Evolutionary conservation across 2,113 vertebrate genomes (phyloP).

Genomic region (Cebus imitator): DNA sequence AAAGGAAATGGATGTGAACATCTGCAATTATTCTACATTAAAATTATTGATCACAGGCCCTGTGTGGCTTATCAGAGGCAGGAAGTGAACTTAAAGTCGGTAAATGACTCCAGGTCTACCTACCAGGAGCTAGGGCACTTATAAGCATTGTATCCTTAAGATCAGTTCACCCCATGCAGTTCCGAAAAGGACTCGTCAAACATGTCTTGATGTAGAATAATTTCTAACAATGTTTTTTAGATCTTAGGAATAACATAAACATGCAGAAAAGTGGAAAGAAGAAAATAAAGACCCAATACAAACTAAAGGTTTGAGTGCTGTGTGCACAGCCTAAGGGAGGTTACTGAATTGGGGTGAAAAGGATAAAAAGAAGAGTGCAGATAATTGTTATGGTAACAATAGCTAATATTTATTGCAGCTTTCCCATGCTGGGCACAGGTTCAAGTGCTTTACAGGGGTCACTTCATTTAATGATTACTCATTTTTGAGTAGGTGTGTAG

Average conservation of each 20-base stretch:
- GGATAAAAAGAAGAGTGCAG: background rate
- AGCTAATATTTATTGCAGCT: background rate
- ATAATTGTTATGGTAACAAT: rapidly evolving
- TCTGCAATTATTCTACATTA: background rate
- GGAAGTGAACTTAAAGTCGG: background rate
- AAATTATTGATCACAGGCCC: rapidly evolving
- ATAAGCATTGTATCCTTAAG: rapidly evolving
- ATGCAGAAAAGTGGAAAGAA: background rate
- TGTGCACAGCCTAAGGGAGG: background rate
- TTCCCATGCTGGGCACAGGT: rapidly evolving
- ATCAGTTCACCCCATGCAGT: rapidly evolving
- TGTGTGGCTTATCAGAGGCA: background rate
- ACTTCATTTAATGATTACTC: background rate
- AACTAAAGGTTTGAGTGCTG: background rate
- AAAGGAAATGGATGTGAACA: background rate
- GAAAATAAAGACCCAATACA: background rate
- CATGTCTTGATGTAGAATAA: rapidly evolving
- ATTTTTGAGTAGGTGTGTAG: background rate
- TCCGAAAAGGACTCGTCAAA: background rate
- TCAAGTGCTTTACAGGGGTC: background rate
- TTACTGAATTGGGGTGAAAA: background rate
- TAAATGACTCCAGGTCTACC: rapidly evolving
- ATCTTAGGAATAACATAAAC: background rate
- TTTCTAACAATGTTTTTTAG: background rate
- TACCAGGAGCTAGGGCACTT: rapidly evolving